phyloP scores from a whole-genome alignment of 37 sponge, comb jelly and placozoan genomes.

The Halichondria panicea region DNA sequence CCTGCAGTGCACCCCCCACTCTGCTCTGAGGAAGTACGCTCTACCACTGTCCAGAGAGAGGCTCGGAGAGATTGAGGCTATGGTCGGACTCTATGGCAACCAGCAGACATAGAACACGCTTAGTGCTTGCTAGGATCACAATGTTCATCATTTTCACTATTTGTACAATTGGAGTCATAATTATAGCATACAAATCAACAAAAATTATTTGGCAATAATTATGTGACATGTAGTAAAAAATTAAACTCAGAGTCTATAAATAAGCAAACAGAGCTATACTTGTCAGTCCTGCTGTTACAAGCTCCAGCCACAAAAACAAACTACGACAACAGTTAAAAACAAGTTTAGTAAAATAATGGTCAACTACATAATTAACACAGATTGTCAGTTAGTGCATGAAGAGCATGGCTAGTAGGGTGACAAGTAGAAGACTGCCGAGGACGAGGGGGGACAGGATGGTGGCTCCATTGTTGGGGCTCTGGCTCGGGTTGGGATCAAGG shows the following conservation, averaged over 20 bases:
- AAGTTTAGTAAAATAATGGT: too few relatives aligned
- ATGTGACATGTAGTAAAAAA: neutral
- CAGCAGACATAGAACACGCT: neutral
- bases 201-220: neutral
- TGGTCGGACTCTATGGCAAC: slow-evolving; percentile 5
- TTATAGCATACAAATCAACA: neutral
- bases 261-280: too few relatives aligned
- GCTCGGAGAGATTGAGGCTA: slow-evolving; percentile 24
- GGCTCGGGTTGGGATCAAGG: neutral
- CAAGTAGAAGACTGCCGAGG: neutral
- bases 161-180: too few relatives aligned
- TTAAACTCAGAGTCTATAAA: neutral
- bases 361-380: too few relatives aligned
- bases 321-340: too few relatives aligned
- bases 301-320: too few relatives aligned
- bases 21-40: neutral
- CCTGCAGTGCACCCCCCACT: neutral
- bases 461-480: neutral
- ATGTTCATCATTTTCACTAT: too few relatives aligned
- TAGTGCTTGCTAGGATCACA: too few relatives aligned
- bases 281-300: too few relatives aligned
- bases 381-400: neutral
- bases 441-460: neutral
- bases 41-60: slow-evolving; percentile 12
- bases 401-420: neutral